These are phyloP conservation scores for Pseudococcus jackbeardsleyi DNA, from an alignment of 2,888 invertebrate species.

Conservation along the genomic window DNA sequence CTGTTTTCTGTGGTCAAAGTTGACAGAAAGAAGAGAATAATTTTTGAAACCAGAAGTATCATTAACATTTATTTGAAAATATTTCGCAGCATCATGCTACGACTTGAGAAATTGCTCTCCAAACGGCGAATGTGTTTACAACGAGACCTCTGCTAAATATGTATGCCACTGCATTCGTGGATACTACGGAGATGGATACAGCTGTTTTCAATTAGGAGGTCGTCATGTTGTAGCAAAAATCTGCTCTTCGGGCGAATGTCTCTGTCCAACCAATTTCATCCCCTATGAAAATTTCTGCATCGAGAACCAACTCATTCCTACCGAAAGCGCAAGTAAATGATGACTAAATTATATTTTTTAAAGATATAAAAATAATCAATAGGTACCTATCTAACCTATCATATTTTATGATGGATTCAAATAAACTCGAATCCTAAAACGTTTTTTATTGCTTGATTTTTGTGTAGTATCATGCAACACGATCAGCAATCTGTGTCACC, in stretches of 20 bases:
- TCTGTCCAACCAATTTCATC: constrained; percentile 77
- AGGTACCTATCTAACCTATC: too few relatives aligned
- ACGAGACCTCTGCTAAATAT: constrained; percentile 74
- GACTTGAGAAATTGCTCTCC: constrained; percentile 75
- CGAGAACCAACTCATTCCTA: constrained; percentile 30
- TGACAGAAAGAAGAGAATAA: too few relatives aligned
- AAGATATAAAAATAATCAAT: too few relatives aligned
- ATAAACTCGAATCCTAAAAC: neutral
- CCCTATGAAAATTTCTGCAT: constrained; percentile 38
- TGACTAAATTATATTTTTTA: neutral
- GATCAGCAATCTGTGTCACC: constrained; percentile 81
- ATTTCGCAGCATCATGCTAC: constrained; percentile 58
- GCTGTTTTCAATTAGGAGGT: neutral
- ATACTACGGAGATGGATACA: constrained; percentile 75
- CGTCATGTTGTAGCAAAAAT: constrained; percentile 68
- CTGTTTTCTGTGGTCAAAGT: too few relatives aligned
- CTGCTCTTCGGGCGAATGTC: constrained; percentile 69
- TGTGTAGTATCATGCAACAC: constrained; percentile 68
- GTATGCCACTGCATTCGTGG: constrained; percentile 82
- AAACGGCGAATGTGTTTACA: constrained; percentile 80
- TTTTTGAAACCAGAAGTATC: too few relatives aligned
- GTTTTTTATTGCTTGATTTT: neutral
- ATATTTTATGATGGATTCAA: neutral
- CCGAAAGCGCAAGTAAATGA: neutral
- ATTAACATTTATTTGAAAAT: too few relatives aligned